Base-by-base conservation (phyloP, 2,797 vertebrate species). In the Protosalanx chinensis region DNA sequence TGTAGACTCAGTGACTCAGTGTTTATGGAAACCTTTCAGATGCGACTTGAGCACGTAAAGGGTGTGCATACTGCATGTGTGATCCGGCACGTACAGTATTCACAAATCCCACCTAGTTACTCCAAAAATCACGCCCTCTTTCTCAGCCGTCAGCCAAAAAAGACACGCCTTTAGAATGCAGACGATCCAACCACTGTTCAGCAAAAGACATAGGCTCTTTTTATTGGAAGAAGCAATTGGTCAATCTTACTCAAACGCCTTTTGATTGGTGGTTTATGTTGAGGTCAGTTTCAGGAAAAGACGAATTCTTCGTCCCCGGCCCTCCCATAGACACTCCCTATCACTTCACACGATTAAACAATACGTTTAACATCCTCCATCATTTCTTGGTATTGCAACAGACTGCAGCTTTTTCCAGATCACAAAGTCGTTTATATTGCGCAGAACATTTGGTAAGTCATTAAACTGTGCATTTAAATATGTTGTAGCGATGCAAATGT, bases 1-100 rank as follows among this genome's bases (percentile, higher is more conserved):
- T 18, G 23, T 16, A 5, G n/a, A 23, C 16, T 3, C 23, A 27
- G 13, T 51, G n/a, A 23, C 27, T 3, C 23, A 27, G 13, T 51
- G 35, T n/a, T 30, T 30, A 10, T 53, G 7, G 7, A 20, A 18
- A 32, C 64, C 64, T 15, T 51, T 46, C 13, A 46, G 37, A 13
- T 8, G 63, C 4, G 30, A 13, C 3, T 37, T 57, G 18, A 3
- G 30, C 64, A 64, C 3, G 32, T 32, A 23, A 15, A 5, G n/a
- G 27, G 15, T 20, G 77, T 2, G 18, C 46, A 30, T 46, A 1
- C 0, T 56, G 49, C 64, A 73, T 64, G 81, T 83, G 81, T 77
- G 68, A 49, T 30, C 63, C 41, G 53, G 70, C 81, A 81, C 76
- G 79, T 83, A n/a, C 15, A 57, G 66, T 16, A 15, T 49, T 41